Evolutionary conservation across 2,797 vertebrate species (phyloP).

Genomic region (Coracias cyanogaster): DNA sequence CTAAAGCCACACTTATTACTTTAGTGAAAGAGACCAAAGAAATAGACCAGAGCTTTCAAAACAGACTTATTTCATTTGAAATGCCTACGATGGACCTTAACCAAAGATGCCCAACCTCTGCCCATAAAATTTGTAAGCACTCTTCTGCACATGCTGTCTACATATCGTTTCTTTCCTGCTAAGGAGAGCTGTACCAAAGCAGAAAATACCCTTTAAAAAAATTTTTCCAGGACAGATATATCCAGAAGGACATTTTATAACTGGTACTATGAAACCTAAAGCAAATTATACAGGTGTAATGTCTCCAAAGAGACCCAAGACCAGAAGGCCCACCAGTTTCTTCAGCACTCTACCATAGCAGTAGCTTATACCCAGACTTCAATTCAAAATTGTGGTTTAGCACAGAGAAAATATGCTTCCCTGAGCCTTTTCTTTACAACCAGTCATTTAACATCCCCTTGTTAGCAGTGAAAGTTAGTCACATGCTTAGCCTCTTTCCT

Average conservation of each 20-base stretch:
- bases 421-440: background rate
- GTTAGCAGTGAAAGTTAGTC: background rate
- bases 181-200: background rate
- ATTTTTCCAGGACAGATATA: background rate
- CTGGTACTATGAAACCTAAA: background rate
- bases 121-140: background rate
- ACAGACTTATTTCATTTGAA: background rate
- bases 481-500: background rate
- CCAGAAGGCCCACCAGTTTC: background rate
- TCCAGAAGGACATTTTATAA: background rate
- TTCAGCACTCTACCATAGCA: background rate
- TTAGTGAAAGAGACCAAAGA: background rate
- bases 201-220: background rate
- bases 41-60: background rate
- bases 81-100: background rate
- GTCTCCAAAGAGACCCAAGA: background rate
- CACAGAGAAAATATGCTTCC: background rate
- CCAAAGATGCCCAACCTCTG: background rate
- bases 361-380: background rate
- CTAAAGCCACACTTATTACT: background rate
- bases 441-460: background rate
- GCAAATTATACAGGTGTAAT: background rate
- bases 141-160: background rate
- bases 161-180: background rate
- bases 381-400: background rate